phyloP scores from a whole-genome alignment of 2,888 invertebrate species.

The Phytoseiulus persimilis region DNA sequence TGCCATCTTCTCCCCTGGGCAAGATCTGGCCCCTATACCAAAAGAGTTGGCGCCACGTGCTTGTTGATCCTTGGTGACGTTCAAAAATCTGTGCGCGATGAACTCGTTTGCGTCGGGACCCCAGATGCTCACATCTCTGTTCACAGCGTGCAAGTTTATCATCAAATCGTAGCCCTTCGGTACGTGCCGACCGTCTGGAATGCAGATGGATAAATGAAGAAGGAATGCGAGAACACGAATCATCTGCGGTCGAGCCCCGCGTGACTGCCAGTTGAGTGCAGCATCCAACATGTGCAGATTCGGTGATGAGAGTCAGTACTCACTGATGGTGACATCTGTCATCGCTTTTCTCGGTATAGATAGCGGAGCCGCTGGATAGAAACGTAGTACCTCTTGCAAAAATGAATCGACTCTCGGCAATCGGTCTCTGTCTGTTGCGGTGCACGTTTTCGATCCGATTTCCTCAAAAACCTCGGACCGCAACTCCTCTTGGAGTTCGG shows the following conservation, averaged over 20 bases:
- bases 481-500: constrained; percentile 9
- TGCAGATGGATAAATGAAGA: too few species aligned
- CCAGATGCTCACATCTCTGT: background rate
- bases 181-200: background rate
- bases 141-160: constrained; percentile 7
- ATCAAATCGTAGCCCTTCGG: background rate
- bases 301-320: background rate
- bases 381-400: background rate
- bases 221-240: too few species aligned
- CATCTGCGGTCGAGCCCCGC: too few species aligned
- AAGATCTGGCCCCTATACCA: background rate
- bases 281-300: too few species aligned
- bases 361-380: background rate
- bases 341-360: background rate
- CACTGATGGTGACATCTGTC: background rate
- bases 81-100: background rate
- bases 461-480: background rate
- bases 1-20: background rate
- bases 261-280: too few species aligned
- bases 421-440: background rate
- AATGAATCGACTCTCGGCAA: background rate
- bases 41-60: background rate
- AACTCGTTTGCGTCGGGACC: background rate
- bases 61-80: background rate
- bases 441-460: background rate